phyloP scores from a whole-genome alignment of 2,113 vertebrate species.

The Sturnus vulgaris region DNA sequence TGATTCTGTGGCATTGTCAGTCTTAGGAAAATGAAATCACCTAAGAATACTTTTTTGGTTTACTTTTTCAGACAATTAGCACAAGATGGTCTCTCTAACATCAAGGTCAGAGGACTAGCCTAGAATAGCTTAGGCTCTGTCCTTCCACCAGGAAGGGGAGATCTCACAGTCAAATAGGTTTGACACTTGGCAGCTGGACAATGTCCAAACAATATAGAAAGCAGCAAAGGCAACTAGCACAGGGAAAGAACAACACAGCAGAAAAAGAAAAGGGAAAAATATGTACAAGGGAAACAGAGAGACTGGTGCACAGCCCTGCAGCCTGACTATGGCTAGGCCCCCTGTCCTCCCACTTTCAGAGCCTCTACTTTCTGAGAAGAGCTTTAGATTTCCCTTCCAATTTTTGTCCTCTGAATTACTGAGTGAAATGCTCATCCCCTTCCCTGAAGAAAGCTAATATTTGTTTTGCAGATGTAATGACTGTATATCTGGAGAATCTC shows the following conservation, averaged over 20 bases:
- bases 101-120: background rate
- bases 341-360: background rate
- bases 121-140: background rate
- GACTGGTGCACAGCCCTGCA: background rate
- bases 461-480: background rate
- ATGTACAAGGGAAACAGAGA: background rate
- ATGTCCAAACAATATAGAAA: background rate
- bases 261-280: background rate
- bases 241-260: background rate
- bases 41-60: background rate
- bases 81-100: background rate
- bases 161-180: background rate
- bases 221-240: background rate
- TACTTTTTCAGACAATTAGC: background rate
- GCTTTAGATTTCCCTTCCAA: background rate
- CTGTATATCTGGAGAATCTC: background rate
- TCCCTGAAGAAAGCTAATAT: background rate
- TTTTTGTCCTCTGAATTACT: background rate
- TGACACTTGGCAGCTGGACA: background rate
- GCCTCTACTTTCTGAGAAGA: background rate
- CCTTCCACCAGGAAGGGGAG: background rate
- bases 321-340: accelerated
- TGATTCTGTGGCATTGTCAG: background rate
- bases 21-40: background rate
- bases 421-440: background rate